These are phyloP conservation scores for Hydractinia echinata DNA, from an alignment of 30 jellyfish, hydroid and myxozoan genomes.

Conservation along the genomic window DNA sequence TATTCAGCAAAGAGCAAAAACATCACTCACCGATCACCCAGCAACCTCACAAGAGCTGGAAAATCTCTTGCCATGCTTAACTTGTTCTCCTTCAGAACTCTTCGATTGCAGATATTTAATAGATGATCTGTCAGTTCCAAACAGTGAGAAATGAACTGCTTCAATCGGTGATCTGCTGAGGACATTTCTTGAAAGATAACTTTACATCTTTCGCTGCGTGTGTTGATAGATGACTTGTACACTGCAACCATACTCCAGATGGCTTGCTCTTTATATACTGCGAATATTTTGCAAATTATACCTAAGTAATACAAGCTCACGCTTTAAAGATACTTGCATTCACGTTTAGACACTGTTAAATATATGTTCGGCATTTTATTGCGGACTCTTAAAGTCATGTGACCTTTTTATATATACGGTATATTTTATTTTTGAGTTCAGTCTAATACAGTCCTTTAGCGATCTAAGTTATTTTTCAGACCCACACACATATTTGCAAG, in stretches of 20 bases:
- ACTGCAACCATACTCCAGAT: conserved; percentile 91
- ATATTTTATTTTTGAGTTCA: too few species aligned
- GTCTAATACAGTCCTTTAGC: too few species aligned
- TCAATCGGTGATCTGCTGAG: conserved; percentile 40
- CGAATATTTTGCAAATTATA: conserved; percentile 61
- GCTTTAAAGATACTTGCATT: too few species aligned
- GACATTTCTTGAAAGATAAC: conserved; percentile 60
- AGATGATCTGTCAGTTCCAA: conserved; percentile 76
- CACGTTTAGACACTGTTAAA: too few species aligned
- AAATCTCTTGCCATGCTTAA: conserved; percentile 84
- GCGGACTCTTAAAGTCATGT: too few species aligned
- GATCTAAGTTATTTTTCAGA: too few species aligned
- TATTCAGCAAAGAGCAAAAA: too few species aligned
- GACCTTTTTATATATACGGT: too few species aligned
- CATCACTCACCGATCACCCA: conserved; percentile 48
- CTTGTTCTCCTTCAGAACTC: conserved; percentile 54
- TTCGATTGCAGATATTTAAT: conserved; percentile 79
- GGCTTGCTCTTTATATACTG: conserved; percentile 80
- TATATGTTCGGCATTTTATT: too few species aligned
- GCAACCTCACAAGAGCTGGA: conserved; percentile 48
- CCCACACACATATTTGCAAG: too few species aligned
- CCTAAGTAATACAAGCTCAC: conserved; percentile 33
- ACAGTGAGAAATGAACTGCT: conserved; percentile 41
- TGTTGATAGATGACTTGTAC: conserved; percentile 82
- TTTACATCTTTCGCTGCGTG: conserved; percentile 81